A percentile compares a stretch with the other conserved stretches of the same genome.
phyloP scores from a whole-genome alignment of 2,797 vertebrate species.

The Enteromius fasciolatus region DNA sequence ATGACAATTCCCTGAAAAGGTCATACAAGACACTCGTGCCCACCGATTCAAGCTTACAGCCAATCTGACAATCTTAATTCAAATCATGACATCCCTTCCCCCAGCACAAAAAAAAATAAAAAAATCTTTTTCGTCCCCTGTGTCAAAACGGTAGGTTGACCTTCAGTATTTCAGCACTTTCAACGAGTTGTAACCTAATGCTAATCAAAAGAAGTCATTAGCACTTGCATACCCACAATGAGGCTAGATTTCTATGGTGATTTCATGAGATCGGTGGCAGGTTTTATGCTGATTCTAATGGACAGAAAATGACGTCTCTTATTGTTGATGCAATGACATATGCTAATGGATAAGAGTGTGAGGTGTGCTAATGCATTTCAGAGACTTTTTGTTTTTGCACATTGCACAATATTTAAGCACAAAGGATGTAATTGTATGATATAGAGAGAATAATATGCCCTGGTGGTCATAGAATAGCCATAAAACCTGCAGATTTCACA shows the following conservation, averaged over 20 bases:
- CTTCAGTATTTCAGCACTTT: conserved; percentile 78
- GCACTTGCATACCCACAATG: conserved; percentile 56
- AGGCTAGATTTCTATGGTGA: conserved; percentile 15
- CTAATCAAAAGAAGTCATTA: conserved; percentile 80
- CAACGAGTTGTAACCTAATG: conserved; percentile 80
- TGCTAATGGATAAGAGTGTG: background rate
- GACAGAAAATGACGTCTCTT: background rate
- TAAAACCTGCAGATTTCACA: conserved; percentile 46
- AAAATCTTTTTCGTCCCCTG: conserved; percentile 74
- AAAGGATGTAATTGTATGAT: conserved; percentile 50
- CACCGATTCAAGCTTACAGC: conserved; percentile 77
- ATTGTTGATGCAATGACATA: conserved; percentile 23
- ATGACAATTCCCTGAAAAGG: conserved; percentile 87
- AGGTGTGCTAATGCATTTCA: conserved; percentile 3
- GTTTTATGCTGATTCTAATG: conserved; percentile 26
- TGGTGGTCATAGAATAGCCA: conserved; percentile 41
- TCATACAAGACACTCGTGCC: conserved; percentile 80
- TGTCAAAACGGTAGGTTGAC: conserved; percentile 78
- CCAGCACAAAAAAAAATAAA: conserved; percentile 66
- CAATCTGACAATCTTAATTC: conserved; percentile 87
- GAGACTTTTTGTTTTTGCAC: background rate
- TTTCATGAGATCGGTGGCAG: background rate
- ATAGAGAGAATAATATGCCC: conserved; percentile 46
- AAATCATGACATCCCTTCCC: conserved; percentile 82
- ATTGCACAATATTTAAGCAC: conserved; percentile 34